Conservation (phyloP, 2,797 vertebrate species). For the Gambelia wislizenii region DNA sequence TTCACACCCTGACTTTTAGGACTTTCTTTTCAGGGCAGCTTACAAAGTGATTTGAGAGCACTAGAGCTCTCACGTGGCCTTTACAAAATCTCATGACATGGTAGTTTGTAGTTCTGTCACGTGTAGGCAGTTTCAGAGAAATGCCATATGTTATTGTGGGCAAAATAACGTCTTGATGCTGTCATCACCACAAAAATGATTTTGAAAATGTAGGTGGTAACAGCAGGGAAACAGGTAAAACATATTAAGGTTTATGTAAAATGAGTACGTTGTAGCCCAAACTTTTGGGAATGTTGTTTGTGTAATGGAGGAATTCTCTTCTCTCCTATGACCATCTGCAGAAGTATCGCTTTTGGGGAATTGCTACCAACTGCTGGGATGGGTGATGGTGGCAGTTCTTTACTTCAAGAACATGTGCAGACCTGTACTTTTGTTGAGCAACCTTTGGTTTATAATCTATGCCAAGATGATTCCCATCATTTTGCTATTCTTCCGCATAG, state of each 20-base stretch:
- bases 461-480: no score
- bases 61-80: no score
- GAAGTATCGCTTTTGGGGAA: background rate
- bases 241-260: background rate
- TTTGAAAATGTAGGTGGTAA: background rate
- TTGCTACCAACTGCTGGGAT: background rate
- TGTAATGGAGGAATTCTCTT: no score
- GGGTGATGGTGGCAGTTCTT: no score
- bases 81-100: background rate
- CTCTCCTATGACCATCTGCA: background rate
- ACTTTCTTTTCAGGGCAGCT: no score
- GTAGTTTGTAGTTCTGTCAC: no score
- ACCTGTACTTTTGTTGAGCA: background rate
- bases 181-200: background rate
- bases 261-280: no score
- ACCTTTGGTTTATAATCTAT: no score
- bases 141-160: no score
- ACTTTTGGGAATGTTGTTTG: background rate
- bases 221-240: background rate
- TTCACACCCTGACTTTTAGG: no score
- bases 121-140: background rate
- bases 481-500: no score
- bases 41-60: no score
- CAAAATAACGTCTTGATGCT: background rate
- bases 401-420: background rate